These are phyloP conservation scores for Lingula anatina DNA, from an alignment of 2,888 invertebrate species.

Conservation along the genomic window DNA sequence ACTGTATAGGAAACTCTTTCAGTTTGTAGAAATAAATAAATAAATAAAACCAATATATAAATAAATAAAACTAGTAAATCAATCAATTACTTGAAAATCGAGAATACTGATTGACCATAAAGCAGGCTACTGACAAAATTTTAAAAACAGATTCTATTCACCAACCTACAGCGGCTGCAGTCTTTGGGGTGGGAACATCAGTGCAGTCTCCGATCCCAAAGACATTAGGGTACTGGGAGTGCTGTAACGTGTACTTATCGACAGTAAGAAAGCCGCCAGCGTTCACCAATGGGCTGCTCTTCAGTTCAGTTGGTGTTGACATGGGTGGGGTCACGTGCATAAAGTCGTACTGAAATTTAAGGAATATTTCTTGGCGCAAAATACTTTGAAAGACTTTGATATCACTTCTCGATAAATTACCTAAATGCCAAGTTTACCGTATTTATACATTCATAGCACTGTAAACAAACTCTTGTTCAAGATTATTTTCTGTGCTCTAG, in stretches of 20 bases:
- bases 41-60: too few relatives aligned
- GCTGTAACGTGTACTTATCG: conserved; percentile 75
- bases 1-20: too few relatives aligned
- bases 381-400: conserved; percentile 40
- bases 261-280: conserved; percentile 72
- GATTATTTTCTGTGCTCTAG: too few relatives aligned
- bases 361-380: conserved; percentile 2
- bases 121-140: too few relatives aligned
- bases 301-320: conserved; percentile 65
- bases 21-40: too few relatives aligned
- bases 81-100: too few relatives aligned
- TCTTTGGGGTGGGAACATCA: conserved; percentile 90
- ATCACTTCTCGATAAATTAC: too few relatives aligned
- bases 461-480: too few relatives aligned
- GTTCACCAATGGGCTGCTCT: conserved; percentile 62
- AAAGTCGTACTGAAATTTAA: conserved; percentile 68
- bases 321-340: conserved; percentile 89
- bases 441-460: too few relatives aligned
- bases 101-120: too few relatives aligned
- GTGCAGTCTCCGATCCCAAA: conserved; percentile 94
- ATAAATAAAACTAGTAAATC: not conserved
- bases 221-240: conserved; percentile 73
- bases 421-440: too few relatives aligned
- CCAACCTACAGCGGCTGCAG: conserved; percentile 90
- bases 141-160: conserved; percentile 6